These are phyloP conservation scores for Cantharis rustica DNA, from an alignment of 2,888 invertebrate species.

Conservation along the genomic window DNA sequence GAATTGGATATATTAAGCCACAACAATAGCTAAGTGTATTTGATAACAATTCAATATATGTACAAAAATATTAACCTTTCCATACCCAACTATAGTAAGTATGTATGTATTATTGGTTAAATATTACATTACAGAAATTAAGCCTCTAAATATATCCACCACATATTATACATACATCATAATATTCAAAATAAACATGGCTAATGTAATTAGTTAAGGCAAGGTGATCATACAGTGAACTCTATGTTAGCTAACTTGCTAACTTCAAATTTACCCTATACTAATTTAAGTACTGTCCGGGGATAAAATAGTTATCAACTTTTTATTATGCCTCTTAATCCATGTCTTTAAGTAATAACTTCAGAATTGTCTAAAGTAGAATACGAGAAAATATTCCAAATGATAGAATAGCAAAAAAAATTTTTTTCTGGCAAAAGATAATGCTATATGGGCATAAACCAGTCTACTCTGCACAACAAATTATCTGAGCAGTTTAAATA, in stretches of 20 bases:
- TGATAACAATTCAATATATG: not conserved
- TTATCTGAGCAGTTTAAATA: too few species aligned
- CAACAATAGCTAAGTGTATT: not conserved
- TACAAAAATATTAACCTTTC: not conserved
- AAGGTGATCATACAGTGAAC: not conserved
- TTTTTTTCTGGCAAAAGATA: too few species aligned
- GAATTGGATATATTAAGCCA: not conserved
- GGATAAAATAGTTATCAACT: not conserved
- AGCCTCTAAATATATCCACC: not conserved
- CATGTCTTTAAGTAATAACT: not conserved
- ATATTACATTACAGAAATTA: not conserved
- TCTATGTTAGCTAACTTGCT: too few species aligned
- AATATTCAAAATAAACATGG: not conserved
- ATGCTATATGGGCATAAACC: too few species aligned
- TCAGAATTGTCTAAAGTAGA: not conserved
- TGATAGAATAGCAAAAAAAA: not conserved
- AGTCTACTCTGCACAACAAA: too few species aligned
- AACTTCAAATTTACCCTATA: not conserved
- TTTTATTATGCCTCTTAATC: not conserved
- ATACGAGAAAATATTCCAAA: not conserved
- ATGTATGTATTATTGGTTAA: not conserved
- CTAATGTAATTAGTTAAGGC: not conserved
- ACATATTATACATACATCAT: not conserved
- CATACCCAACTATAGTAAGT: not conserved
- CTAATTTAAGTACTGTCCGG: not conserved